These are phyloP conservation scores for Torymus aiolomorphi DNA, from an alignment of 2,888 invertebrate genomes.

Conservation along the genomic window DNA sequence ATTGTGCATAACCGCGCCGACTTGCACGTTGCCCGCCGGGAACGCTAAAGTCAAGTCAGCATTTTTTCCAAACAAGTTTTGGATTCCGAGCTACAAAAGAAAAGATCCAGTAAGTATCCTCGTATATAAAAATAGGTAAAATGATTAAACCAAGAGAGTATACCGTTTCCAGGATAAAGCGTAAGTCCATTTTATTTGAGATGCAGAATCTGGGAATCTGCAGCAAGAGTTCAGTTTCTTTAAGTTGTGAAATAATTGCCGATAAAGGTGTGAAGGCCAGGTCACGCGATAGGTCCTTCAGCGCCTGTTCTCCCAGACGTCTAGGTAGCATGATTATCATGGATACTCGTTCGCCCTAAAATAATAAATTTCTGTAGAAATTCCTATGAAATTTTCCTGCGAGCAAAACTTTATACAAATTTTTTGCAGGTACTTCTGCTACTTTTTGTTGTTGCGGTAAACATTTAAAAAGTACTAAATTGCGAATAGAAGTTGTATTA, in stretches of 20 bases:
- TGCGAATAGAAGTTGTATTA: too few species aligned
- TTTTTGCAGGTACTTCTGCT: too few species aligned
- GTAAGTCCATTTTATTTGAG: conserved; percentile 78
- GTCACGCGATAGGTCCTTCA: conserved; percentile 78
- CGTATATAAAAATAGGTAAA: too few species aligned
- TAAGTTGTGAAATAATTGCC: conserved; percentile 76
- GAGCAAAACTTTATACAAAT: too few species aligned
- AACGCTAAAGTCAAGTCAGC: conserved; percentile 80
- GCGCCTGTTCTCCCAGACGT: conserved; percentile 74
- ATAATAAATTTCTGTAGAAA: conserved; percentile 20
- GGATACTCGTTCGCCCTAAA: conserved; percentile 80
- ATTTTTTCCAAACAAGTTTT: conserved; percentile 77
- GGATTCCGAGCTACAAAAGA: conserved; percentile 78
- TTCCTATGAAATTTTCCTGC: background rate
- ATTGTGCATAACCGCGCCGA: conserved; percentile 80
- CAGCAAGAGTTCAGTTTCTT: conserved; percentile 77
- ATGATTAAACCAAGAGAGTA: background rate
- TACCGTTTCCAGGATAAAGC: conserved; percentile 76
- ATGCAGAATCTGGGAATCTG: conserved; percentile 81
- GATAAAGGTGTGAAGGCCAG: conserved; percentile 78
- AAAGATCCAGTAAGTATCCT: conserved; percentile 2
- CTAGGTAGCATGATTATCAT: conserved; percentile 81
- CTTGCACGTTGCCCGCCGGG: conserved; percentile 71
- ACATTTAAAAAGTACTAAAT: too few species aligned
- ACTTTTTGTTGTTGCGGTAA: too few species aligned